Evolutionary conservation across 2,113 vertebrate genomes (phyloP).

Genomic region (Syngnathoides biaculeatus): DNA sequence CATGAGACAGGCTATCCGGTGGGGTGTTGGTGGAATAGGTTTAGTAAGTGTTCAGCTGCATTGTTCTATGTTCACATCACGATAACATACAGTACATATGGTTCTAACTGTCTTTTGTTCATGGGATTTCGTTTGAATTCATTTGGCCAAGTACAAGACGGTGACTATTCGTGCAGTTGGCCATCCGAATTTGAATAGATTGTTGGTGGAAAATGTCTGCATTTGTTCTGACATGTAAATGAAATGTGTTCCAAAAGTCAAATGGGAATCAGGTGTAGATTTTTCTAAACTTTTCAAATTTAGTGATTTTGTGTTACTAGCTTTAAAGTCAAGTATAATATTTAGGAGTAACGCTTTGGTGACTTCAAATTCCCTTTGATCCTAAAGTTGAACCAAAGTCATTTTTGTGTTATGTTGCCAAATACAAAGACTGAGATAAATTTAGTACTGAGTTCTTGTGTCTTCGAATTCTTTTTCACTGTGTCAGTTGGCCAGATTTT

Average conservation of each 20-base stretch:
- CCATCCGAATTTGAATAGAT: not conserved
- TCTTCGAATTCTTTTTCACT: no score
- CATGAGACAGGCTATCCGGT: constrained; percentile 39
- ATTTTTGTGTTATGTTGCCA: not conserved
- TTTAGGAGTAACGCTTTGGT: not conserved
- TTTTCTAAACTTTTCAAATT: not conserved
- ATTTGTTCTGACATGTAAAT: not conserved
- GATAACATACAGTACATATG: constrained; percentile 41
- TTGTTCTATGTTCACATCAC: constrained; percentile 16
- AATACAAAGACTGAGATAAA: no score
- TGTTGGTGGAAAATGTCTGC: not conserved
- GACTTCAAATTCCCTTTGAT: not conserved
- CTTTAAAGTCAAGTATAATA: not conserved
- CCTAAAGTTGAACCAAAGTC: not conserved
- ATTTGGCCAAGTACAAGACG: not conserved
- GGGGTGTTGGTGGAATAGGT: constrained; percentile 37
- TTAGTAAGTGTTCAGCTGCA: constrained; percentile 48
- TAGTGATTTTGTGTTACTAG: not conserved
- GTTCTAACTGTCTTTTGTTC: constrained; percentile 12
- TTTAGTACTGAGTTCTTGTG: no score
- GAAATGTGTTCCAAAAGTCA: not conserved
- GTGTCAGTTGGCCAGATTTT: no score
- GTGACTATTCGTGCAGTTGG: not conserved
- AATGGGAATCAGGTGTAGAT: not conserved
- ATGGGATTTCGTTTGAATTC: not conserved